phyloP scores from a whole-genome alignment of 92 coral and sea anemone genomes.

The Isaurus tuberculatus region DNA sequence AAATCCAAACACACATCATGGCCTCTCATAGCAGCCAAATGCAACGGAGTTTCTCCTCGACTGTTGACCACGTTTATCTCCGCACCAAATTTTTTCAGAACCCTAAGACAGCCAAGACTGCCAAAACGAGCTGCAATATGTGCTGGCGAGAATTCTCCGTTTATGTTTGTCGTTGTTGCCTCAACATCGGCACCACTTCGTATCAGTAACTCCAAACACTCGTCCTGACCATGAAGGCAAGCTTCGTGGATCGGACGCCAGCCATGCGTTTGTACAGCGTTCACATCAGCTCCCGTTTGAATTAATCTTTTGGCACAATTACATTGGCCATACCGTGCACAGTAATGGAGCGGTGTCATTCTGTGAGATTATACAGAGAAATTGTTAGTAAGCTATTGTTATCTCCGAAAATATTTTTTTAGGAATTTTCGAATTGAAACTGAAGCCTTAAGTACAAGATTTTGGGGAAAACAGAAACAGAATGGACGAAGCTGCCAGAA shows the following conservation, averaged over 20 bases:
- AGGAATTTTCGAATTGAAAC: too few relatives aligned
- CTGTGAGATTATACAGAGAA: conserved; percentile 7
- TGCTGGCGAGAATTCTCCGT: conserved; percentile 68
- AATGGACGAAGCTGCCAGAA: too few relatives aligned
- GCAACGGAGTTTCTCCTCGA: conserved; percentile 74
- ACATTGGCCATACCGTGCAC: conserved; percentile 81
- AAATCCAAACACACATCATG: conserved; percentile 76
- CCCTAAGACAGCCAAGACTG: conserved; percentile 65
- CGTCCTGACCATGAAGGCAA: conserved; percentile 70
- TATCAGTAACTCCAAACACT: conserved; percentile 66
- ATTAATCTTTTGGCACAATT: conserved; percentile 57
- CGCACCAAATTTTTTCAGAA: conserved; percentile 64
- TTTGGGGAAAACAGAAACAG: too few relatives aligned
- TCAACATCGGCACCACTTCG: conserved; percentile 68
- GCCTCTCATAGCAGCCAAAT: conserved; percentile 88
- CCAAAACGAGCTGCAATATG: conserved; percentile 86
- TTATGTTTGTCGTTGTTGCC: conserved; percentile 66
- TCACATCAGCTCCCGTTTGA: conserved; percentile 68
- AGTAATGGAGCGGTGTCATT: conserved; percentile 75
- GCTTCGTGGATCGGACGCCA: conserved; percentile 94
- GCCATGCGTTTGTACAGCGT: conserved; percentile 69
- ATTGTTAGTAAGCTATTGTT: too few relatives aligned
- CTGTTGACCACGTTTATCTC: conserved; percentile 62
- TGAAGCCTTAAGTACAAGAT: too few relatives aligned
- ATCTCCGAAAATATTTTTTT: too few relatives aligned